These are phyloP conservation scores for Prionailurus viverrinus DNA, from an alignment of 2,113 vertebrate species.

Conservation along the genomic window DNA sequence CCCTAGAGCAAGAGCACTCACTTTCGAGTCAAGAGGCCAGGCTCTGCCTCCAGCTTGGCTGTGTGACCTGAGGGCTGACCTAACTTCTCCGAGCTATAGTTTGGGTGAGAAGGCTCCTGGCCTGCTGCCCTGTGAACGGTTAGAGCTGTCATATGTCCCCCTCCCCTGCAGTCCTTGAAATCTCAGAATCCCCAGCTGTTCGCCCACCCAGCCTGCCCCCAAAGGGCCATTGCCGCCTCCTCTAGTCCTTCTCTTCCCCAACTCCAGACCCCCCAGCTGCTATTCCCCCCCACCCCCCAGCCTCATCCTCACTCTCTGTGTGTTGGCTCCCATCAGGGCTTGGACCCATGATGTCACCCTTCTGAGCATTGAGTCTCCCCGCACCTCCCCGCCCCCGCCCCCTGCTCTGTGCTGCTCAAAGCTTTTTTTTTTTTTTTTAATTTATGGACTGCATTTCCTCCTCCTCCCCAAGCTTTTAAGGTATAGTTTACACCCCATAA, in stretches of 20 bases:
- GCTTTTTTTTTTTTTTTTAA: no score
- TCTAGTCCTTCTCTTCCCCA: neutral
- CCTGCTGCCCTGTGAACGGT: neutral
- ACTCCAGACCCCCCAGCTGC: no score
- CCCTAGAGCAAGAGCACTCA: neutral
- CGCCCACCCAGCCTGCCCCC: no score
- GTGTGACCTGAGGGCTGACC: neutral
- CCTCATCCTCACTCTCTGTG: neutral
- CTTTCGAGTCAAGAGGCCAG: neutral
- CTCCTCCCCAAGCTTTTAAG: neutral
- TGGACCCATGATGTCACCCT: neutral
- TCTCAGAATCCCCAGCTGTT: neutral
- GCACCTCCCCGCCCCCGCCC: neutral
- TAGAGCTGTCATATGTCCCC: neutral
- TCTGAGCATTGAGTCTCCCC: neutral
- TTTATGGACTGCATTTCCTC: neutral
- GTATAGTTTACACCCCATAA: neutral
- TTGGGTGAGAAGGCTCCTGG: neutral
- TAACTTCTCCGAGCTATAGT: neutral
- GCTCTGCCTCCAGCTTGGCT: neutral
- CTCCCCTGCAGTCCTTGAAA: neutral
- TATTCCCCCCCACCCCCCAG: neutral
- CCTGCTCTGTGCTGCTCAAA: accelerated
- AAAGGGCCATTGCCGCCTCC: no score
- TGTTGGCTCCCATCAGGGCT: neutral